Conservation (phyloP, 1,140 invertebrate species). For the Brachionus sp. region DNA sequence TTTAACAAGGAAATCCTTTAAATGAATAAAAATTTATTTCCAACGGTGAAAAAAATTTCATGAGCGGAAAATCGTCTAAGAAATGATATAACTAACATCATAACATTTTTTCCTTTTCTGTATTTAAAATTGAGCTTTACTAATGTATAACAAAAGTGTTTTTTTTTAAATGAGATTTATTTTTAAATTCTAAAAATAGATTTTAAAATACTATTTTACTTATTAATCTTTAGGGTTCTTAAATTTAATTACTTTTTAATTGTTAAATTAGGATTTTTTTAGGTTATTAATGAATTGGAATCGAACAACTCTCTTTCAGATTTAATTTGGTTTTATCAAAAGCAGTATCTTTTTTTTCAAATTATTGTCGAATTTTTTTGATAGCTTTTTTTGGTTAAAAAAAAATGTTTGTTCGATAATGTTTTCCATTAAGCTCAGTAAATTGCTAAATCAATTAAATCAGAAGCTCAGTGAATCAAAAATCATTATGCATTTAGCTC, state of each 20-base stretch:
- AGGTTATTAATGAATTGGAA: background rate
- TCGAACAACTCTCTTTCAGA: background rate
- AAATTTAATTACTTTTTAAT: background rate
- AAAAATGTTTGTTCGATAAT: too few relatives aligned
- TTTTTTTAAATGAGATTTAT: background rate
- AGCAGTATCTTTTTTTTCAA: background rate
- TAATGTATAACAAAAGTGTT: background rate
- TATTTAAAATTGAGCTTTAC: background rate
- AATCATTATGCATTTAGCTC: background rate
- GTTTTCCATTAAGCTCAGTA: background rate
- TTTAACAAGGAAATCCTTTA: background rate
- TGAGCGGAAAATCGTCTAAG: background rate
- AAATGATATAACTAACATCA: background rate
- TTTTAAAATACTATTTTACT: background rate
- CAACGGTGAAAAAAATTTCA: background rate
- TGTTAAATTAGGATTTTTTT: background rate
- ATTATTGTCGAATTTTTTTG: background rate
- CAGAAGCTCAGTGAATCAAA: background rate
- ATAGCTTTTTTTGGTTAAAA: background rate
- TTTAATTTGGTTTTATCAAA: background rate
- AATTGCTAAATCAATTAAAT: background rate
- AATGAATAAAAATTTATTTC: background rate
- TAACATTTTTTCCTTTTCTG: background rate
- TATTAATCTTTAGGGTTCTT: background rate
- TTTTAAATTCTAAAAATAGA: background rate